phyloP scores from a whole-genome alignment of 2,797 vertebrate species.

The Leptoclinus maculatus region DNA sequence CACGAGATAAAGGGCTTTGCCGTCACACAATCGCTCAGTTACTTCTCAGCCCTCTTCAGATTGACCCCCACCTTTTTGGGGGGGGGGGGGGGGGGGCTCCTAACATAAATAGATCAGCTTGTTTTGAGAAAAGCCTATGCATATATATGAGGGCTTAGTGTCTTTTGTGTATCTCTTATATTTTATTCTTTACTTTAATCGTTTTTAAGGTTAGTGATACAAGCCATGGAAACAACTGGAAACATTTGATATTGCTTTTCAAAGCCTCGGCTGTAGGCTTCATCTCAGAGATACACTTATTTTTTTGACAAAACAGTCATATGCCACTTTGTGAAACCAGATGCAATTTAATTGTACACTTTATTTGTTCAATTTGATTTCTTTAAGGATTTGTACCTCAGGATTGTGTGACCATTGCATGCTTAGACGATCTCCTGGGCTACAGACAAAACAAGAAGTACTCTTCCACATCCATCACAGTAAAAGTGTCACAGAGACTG shows the following conservation, averaged over 20 bases:
- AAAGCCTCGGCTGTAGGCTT: not conserved
- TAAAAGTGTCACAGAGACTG: conserved; percentile 35
- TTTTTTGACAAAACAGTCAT: not conserved
- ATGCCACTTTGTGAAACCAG: conserved; percentile 1
- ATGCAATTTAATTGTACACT: not conserved
- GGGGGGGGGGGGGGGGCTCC: not conserved
- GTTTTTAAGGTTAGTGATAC: conserved; percentile 10
- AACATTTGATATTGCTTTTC: not conserved
- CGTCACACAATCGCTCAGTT: conserved; percentile 65
- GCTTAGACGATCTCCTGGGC: conserved; percentile 8
- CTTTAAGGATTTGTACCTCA: not conserved
- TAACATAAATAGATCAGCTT: conserved; percentile 46
- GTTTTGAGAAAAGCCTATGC: conserved; percentile 35
- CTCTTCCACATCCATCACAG: conserved; percentile 45
- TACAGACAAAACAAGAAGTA: conserved; percentile 28
- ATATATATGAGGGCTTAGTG: conserved; percentile 46
- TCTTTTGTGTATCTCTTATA: conserved; percentile 16
- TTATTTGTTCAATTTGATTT: not conserved
- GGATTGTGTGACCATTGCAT: conserved; percentile 10
- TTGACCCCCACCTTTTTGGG: conserved; percentile 33
- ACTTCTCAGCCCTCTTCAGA: conserved; percentile 32
- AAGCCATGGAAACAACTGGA: not conserved
- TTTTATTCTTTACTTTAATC: not conserved
- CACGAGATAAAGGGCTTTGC: conserved; percentile 63
- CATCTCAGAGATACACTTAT: not conserved